Base-by-base conservation (phyloP, 1,140 invertebrate species). In the Coelopa frigida region DNA sequence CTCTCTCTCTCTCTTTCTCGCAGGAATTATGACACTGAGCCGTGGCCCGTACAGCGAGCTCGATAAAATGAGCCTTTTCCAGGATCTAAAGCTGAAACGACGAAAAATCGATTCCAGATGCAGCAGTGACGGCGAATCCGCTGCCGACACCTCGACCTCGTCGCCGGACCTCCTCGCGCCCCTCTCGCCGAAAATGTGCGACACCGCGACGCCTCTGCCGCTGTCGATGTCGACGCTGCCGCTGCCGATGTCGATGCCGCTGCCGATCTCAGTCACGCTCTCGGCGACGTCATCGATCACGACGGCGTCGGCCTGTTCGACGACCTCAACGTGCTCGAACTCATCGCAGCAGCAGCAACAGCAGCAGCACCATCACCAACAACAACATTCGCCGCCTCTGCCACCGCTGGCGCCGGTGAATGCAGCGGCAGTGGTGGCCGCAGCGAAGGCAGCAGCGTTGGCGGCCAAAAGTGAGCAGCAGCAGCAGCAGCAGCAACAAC, bases 51-150 rank as follows among this genome's bases (percentile, higher is more conserved):
- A 77, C 76, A 85, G 82, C 84, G 87, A 90, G 80, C 83, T 89
- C 80, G 86, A 88, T 86, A 91, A 89, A 79, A 95, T 95, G 92
- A 94, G 91, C 84, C 86, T 95, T 77, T 94, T 94, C 81, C 90
- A 94, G 84, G 90, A 94, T 79, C 84, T 94, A 77, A 94, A 95
- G 81, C 80, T 95, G 73, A 95, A 95, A 82, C 83, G 91, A 78
- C 84, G 89, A 78, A 94, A 94, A 83, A 87, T 94, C 72, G 91
- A 94, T 78, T 91, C 89, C 73, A 81, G 89, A 78, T 91, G 89
- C 80, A 91, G 88, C 75, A 91, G 88, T 75, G 89, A 93, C 82
- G 89, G 89, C 84, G 87, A 89, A 78, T 89, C 87, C 70, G 83
- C 89, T 73, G 86, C 86, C 61, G 89, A 91, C 72, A 88, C 87